These are phyloP conservation scores for Peromyscus eremicus DNA, from an alignment of 2,797 vertebrate genomes.

Conservation along the genomic window DNA sequence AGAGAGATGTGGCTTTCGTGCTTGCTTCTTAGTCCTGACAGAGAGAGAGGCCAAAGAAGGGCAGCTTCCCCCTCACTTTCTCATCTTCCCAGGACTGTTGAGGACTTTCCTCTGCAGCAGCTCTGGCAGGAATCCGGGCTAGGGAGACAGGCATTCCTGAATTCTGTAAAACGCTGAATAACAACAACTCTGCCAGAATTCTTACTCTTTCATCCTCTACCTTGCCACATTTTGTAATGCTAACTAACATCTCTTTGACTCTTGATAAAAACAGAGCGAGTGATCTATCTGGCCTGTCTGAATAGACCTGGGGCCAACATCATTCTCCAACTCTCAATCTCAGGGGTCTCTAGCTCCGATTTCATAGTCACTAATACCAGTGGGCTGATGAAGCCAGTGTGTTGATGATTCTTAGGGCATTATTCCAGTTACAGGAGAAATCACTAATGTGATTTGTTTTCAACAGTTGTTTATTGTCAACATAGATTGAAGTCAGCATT, in stretches of 20 bases:
- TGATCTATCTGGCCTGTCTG: background rate
- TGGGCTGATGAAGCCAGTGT: background rate
- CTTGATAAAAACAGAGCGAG: background rate
- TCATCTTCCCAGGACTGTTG: background rate
- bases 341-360: background rate
- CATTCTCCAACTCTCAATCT: background rate
- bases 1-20: background rate
- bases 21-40: background rate
- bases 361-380: background rate
- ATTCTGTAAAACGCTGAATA: background rate
- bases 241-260: background rate
- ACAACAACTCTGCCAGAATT: background rate
- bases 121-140: background rate
- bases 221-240: background rate
- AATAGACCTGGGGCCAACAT: background rate
- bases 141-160: background rate
- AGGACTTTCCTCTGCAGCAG: background rate
- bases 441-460: conserved; percentile 57
- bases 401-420: background rate
- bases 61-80: background rate
- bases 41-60: background rate
- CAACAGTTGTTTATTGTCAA: conserved; percentile 37
- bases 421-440: conserved; percentile 58
- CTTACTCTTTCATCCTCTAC: conserved; percentile 1
- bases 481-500: conserved; percentile 47